Evolutionary conservation across 2,113 vertebrate species (phyloP).

Genomic region (Apodemus speciosus): DNA sequence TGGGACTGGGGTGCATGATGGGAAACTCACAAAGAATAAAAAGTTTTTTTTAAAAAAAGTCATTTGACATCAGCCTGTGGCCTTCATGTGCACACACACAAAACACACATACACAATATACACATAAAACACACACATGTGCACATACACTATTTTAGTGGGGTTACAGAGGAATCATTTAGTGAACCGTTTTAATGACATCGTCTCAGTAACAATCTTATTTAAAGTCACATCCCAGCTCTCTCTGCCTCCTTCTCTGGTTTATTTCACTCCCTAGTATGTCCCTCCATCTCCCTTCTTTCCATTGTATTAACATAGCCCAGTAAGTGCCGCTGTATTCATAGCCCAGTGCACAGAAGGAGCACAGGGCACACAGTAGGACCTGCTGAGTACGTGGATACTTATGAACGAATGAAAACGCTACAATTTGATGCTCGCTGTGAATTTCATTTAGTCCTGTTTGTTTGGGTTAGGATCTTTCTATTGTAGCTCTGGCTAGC

Average conservation of each 20-base stretch:
- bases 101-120: neutral
- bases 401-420: neutral
- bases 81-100: neutral
- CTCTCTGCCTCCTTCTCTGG: too few relatives aligned
- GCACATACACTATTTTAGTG: neutral
- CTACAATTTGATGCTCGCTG: neutral
- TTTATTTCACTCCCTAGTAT: neutral
- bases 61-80: neutral
- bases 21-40: too few relatives aligned
- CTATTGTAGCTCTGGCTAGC: neutral
- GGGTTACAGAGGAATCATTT: neutral
- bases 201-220: neutral
- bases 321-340: neutral
- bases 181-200: neutral
- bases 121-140: neutral
- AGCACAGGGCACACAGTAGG: neutral
- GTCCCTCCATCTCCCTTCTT: rapidly evolving
- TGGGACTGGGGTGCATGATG: too few relatives aligned
- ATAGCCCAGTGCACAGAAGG: neutral
- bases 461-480: neutral
- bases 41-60: neutral
- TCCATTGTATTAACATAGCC: rapidly evolving
- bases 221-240: neutral
- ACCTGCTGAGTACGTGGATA: neutral
- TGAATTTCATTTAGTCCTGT: neutral